These are phyloP conservation scores for Montipora efflorescens DNA, from an alignment of 64 coral and sea anemone genomes.

Conservation along the genomic window DNA sequence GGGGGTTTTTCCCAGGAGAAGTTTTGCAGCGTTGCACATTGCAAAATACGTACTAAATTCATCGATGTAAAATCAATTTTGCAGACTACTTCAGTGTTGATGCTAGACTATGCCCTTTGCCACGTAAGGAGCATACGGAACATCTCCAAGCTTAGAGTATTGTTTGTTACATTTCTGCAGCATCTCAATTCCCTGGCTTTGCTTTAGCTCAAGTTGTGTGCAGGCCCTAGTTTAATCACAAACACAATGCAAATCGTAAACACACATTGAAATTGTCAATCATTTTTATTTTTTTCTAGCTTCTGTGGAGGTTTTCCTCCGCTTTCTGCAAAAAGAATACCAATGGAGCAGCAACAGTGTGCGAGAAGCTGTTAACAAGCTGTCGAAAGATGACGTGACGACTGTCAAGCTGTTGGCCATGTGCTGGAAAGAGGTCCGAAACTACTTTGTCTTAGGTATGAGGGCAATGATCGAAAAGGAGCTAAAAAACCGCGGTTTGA, in stretches of 20 bases:
- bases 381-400: conserved; percentile 50
- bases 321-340: conserved; percentile 25
- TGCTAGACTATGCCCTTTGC: too few species aligned
- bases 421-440: conserved; percentile 38
- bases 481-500: conserved; percentile 16
- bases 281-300: conserved; percentile 5
- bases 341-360: conserved; percentile 20
- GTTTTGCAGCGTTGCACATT: too few species aligned
- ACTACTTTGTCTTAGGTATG: background rate
- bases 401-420: conserved; percentile 25
- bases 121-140: too few species aligned
- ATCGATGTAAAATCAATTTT: too few species aligned
- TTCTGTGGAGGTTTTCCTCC: conserved; percentile 42
- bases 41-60: too few species aligned
- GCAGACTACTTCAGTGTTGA: too few species aligned
- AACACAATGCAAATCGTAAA: background rate
- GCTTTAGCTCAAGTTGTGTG: too few species aligned
- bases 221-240: too few species aligned
- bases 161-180: too few species aligned
- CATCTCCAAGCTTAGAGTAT: too few species aligned
- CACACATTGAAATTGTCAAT: background rate
- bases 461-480: conserved; percentile 27
- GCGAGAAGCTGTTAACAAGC: background rate
- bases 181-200: too few species aligned
- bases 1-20: too few species aligned